These are phyloP conservation scores for Netelia inedita DNA, from an alignment of 2,888 invertebrate species.

Conservation along the genomic window DNA sequence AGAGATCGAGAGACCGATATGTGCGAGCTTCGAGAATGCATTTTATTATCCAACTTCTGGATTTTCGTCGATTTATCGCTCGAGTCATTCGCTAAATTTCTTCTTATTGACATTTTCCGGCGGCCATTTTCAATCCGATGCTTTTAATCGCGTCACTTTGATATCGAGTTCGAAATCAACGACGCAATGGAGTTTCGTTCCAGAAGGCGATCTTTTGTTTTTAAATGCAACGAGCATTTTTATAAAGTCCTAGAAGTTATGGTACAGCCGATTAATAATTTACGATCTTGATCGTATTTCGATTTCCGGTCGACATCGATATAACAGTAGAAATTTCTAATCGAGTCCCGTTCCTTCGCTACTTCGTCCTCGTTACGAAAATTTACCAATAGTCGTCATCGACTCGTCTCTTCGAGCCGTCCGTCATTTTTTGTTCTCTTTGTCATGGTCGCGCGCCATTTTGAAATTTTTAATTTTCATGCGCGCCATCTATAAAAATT, in stretches of 20 bases:
- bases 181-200: background rate
- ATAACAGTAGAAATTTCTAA: background rate
- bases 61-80: no score
- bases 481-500: slow-evolving; percentile 15
- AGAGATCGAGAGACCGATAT: slow-evolving; percentile 23
- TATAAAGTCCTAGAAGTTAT: background rate
- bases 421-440: background rate
- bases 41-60: slow-evolving; percentile 1
- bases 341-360: background rate
- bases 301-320: slow-evolving; percentile 12
- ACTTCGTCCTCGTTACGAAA: no score
- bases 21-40: slow-evolving; percentile 3
- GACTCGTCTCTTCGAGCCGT: background rate
- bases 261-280: background rate
- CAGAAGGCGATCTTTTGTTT: background rate
- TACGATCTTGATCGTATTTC: background rate
- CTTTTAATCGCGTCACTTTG: background rate
- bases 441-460: background rate
- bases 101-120: background rate
- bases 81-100: background rate
- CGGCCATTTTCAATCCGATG: background rate
- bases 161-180: background rate
- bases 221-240: background rate
- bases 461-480: background rate
- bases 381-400: no score